phyloP scores from a whole-genome alignment of 2,888 invertebrate genomes.

The Zygothrica quintamaculata region DNA sequence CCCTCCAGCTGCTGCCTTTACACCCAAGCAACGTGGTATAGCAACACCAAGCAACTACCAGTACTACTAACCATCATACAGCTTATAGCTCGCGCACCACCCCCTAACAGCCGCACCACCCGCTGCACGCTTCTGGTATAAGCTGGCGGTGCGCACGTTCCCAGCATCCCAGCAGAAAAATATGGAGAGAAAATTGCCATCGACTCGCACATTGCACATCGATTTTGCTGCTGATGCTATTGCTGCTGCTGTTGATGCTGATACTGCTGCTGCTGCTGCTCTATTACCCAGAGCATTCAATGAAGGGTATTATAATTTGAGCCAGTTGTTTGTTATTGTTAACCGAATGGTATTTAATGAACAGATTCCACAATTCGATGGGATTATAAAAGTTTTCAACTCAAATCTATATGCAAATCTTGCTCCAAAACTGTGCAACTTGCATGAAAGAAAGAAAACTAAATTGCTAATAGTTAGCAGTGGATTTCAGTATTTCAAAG shows the following conservation, averaged over 20 bases:
- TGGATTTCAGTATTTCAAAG: too few species aligned
- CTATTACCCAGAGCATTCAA: constrained; percentile 27
- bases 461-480: too few species aligned
- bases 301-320: constrained; percentile 37
- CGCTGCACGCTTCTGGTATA: constrained; percentile 39
- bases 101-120: constrained; percentile 36
- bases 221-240: constrained; percentile 18
- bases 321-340: constrained; percentile 21
- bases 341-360: neutral
- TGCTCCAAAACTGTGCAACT: too few species aligned
- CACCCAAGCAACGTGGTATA: constrained; percentile 23
- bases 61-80: neutral
- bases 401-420: too few species aligned
- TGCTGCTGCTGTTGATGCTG: too few species aligned
- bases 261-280: constrained; percentile 5
- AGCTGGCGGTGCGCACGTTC: constrained; percentile 62
- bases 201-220: constrained; percentile 50
- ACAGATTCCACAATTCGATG: neutral
- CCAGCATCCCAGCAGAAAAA: constrained; percentile 48
- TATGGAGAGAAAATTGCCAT: constrained; percentile 71
- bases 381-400: too few species aligned
- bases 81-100: neutral
- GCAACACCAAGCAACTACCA: constrained; percentile 20
- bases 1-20: neutral
- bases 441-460: too few species aligned